Conservation (phyloP, 1,140 invertebrate species). For the Zaprionus kolodkinae region DNA sequence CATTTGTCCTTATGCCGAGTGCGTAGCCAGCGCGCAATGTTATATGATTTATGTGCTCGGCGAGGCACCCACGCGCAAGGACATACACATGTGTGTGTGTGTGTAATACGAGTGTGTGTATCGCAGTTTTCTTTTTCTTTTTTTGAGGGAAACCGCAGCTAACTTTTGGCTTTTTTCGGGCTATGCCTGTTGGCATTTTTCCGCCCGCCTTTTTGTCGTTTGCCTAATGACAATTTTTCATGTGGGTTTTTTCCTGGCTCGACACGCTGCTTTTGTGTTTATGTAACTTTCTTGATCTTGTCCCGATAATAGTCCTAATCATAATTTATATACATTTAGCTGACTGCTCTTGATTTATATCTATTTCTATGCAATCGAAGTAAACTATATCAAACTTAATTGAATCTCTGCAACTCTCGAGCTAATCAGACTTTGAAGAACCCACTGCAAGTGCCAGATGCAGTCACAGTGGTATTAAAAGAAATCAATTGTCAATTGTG, state of each 20-base stretch:
- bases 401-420: neutral
- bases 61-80: slow-evolving; percentile 50
- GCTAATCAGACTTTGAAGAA: neutral
- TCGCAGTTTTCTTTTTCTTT: slow-evolving; percentile 26
- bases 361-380: neutral
- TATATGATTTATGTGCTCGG: slow-evolving; percentile 73
- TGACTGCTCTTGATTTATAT: neutral
- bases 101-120: slow-evolving; percentile 17
- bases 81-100: slow-evolving; percentile 29
- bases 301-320: slow-evolving; percentile 70
- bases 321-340: slow-evolving; percentile 69
- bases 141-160: slow-evolving; percentile 49
- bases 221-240: slow-evolving; percentile 79
- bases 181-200: slow-evolving; percentile 8
- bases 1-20: slow-evolving; percentile 78
- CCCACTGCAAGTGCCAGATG: neutral
- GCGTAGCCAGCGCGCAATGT: slow-evolving; percentile 63
- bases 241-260: slow-evolving; percentile 45
- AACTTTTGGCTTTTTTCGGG: slow-evolving; percentile 54
- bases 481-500: slow-evolving; percentile 7
- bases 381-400: neutral
- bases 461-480: neutral
- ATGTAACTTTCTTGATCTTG: slow-evolving; percentile 43
- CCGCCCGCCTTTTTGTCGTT: slow-evolving; percentile 21
- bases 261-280: slow-evolving; percentile 31